A percentile compares a stretch with the other conserved stretches of the same genome.
These are phyloP conservation scores for Andinoacara biseriatus DNA, from an alignment of 2,113 vertebrate species.

Conservation along the genomic window DNA sequence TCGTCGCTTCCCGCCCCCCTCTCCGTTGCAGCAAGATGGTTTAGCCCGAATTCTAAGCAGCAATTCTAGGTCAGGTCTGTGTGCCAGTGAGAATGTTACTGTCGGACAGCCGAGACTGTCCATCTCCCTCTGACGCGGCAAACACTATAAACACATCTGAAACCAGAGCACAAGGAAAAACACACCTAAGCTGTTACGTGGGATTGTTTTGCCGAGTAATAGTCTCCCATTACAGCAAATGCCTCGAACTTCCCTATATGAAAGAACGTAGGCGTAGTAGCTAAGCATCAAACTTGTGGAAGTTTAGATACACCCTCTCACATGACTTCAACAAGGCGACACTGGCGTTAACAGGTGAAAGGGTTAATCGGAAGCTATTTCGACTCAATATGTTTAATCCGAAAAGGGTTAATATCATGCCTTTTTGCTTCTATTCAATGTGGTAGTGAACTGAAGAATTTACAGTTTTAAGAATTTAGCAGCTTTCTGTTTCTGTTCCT, in stretches of 20 bases:
- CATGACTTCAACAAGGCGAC: background rate
- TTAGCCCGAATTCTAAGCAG: conserved; percentile 83
- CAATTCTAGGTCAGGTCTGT: conserved; percentile 85
- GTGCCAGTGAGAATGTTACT: conserved; percentile 76
- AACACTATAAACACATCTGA: background rate
- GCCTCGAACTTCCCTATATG: conserved; percentile 4
- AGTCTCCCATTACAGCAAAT: background rate
- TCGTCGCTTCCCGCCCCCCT: conserved; percentile 58
- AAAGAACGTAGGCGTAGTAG: background rate
- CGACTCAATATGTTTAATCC: background rate
- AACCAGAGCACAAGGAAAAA: background rate
- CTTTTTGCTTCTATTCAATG: background rate
- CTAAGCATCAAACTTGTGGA: conserved; percentile 21
- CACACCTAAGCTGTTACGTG: background rate
- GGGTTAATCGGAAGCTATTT: background rate
- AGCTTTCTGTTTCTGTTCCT: background rate
- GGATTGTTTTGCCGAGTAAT: background rate
- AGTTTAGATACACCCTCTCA: background rate
- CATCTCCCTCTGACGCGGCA: conserved; percentile 14
- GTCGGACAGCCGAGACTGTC: conserved; percentile 57
- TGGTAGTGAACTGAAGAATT: background rate
- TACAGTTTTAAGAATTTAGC: background rate
- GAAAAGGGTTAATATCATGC: background rate
- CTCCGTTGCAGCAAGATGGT: conserved; percentile 71
- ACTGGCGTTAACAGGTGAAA: background rate